phyloP scores from a whole-genome alignment of 2,797 vertebrate species.

The Tragelaphus eurycerus region DNA sequence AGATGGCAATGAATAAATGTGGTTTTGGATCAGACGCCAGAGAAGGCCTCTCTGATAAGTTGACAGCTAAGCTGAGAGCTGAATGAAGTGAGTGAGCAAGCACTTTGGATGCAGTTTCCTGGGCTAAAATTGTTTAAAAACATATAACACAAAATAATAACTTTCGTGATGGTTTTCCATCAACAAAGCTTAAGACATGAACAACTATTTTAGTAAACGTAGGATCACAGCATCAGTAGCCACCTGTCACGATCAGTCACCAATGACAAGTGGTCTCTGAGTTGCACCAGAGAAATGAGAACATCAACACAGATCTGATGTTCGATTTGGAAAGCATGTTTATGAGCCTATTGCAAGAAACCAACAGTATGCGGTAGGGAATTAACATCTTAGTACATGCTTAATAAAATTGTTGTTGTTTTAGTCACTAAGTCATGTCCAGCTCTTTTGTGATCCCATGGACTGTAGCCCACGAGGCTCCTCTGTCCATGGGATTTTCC shows the following conservation, averaged over 20 bases:
- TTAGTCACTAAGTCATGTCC: neutral
- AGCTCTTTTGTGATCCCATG: neutral
- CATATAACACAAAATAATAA: neutral
- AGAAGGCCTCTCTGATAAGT: neutral
- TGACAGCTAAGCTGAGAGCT: neutral
- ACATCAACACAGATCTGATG: neutral
- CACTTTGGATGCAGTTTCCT: neutral
- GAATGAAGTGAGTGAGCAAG: neutral
- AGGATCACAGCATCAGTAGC: fast-evolving
- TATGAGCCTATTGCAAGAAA: neutral
- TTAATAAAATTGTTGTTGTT: neutral
- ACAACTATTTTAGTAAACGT: neutral
- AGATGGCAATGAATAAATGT: neutral
- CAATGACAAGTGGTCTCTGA: neutral
- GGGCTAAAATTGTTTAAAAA: neutral
- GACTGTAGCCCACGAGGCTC: neutral
- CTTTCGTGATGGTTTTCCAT: neutral
- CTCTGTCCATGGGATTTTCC: neutral
- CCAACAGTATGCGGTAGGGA: fast-evolving
- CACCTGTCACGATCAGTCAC: neutral
- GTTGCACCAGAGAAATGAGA: neutral
- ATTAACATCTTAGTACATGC: neutral
- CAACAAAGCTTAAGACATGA: neutral
- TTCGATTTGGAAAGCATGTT: neutral
- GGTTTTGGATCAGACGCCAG: neutral